Evolutionary conservation across 2,888 invertebrate species (phyloP), one percentile per base, ranked within the genome.

Genomic region (Palloptera scutellata): DNA sequence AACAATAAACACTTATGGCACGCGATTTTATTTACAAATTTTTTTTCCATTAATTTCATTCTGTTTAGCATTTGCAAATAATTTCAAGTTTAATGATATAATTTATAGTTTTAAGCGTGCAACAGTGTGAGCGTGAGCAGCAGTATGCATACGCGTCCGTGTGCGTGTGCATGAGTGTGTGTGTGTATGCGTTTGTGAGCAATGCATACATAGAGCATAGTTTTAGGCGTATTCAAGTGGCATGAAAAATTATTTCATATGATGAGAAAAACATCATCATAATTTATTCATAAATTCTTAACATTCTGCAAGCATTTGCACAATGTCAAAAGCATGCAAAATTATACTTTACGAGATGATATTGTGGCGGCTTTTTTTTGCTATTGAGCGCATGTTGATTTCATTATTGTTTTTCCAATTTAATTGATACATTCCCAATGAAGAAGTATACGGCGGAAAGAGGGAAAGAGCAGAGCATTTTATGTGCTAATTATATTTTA

Each of bases 141-240:
- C 51, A 59, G 12, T 12, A 12, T 45, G 43, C 64, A 42, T 11
- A 15, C 12, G 19, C 13, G 15, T 30, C 30, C 6, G 30, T 30
- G 30, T 4, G 30, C 6, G 6, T 6, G 30, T 30, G 30, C 30
- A 6, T 30, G 30, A 30, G 2, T 4, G 30, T 30, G 30, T 30
- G 30, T 30, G 30, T 30, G 30, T 30, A 30, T 30, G 30, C 6
- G 30, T 30, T 2, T 30, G 30, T 30, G 30, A 4, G 30, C 6
- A 43, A 45, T n/a, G 15, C 30, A 30, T 30, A 9, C 20, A 45
- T 42, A 48, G 30, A 59, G 64, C 68, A 70, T 72, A 72, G 67
- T 67, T 70, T 68, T 61, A 66, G 73, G 73, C 72, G 73, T 68
- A 69, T 65, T 61, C 55, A 69, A 69, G 69, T 64, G 69, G 66